phyloP scores from a whole-genome alignment of 2,888 invertebrate species.

The Lithophane socia region DNA sequence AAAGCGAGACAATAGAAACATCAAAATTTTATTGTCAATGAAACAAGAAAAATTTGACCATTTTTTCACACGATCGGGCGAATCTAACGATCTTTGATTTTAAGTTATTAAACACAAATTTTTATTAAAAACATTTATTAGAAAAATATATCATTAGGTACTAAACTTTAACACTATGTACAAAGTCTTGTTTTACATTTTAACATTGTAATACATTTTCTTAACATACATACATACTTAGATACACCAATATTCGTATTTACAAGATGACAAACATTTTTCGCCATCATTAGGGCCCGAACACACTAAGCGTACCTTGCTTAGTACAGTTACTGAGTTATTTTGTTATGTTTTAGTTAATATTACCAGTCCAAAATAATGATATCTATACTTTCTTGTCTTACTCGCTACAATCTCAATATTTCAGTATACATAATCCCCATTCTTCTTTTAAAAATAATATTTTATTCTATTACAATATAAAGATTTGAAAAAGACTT shows the following conservation, averaged over 20 bases:
- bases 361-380: background rate
- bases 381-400: background rate
- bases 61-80: background rate
- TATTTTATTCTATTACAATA: too few species aligned
- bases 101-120: background rate
- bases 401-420: slow-evolving; percentile 20
- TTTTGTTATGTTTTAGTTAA: background rate
- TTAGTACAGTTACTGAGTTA: too few species aligned
- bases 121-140: slow-evolving; percentile 27
- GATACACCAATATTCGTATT: slow-evolving; percentile 23
- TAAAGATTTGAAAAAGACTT: too few species aligned
- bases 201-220: slow-evolving; percentile 38
- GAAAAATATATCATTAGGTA: slow-evolving; percentile 28
- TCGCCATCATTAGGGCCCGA: background rate
- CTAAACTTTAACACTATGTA: slow-evolving; percentile 45
- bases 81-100: background rate
- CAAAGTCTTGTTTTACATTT: slow-evolving; percentile 48
- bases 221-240: background rate
- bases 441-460: too few species aligned
- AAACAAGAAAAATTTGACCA: background rate
- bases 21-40: background rate
- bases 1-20: background rate
- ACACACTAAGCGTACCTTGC: background rate
- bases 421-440: too few species aligned
- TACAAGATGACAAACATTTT: slow-evolving; percentile 13